A percentile compares a stretch with the other conserved stretches of the same genome.
These are phyloP conservation scores for Sarcophaga variegata DNA, from an alignment of 2,888 invertebrate species.

Conservation along the genomic window DNA sequence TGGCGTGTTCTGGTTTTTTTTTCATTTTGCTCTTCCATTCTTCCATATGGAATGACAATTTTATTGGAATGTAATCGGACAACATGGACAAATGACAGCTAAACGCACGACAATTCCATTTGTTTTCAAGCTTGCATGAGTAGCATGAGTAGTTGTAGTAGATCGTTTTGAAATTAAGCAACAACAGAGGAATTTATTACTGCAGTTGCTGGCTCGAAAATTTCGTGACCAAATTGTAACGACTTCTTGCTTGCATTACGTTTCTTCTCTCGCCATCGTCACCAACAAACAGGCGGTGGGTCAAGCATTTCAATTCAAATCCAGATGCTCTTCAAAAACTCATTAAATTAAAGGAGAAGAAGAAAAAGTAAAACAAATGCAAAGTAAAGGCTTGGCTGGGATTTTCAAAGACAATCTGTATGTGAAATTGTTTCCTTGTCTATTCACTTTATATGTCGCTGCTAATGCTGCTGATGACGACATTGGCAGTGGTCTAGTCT, in stretches of 20 bases:
- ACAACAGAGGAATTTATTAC: conserved; percentile 34
- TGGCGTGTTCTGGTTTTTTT: conserved; percentile 56
- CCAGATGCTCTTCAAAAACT: conserved; percentile 13
- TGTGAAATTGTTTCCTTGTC: background rate
- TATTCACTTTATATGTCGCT: background rate
- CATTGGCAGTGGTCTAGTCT: conserved; percentile 51
- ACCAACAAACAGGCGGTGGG: conserved; percentile 33
- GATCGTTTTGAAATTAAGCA: background rate
- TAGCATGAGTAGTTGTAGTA: background rate
- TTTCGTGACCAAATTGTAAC: conserved; percentile 73
- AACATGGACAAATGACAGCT: conserved; percentile 69
- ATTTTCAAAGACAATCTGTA: background rate
- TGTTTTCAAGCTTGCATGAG: conserved; percentile 1
- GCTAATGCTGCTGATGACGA: conserved; percentile 56
- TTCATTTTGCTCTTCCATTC: background rate
- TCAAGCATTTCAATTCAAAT: background rate
- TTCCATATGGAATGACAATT: conserved; percentile 70
- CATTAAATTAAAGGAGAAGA: conserved; percentile 45
- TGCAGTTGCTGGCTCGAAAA: conserved; percentile 19
- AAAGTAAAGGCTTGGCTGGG: conserved; percentile 30
- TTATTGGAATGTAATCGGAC: conserved; percentile 70
- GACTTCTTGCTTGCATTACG: conserved; percentile 69
- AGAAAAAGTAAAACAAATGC: background rate
- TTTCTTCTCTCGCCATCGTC: conserved; percentile 61
- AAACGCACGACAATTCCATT: conserved; percentile 66